Evolutionary conservation across 2,888 invertebrate species (phyloP).

Genomic region (Melinaea marsaeus): DNA sequence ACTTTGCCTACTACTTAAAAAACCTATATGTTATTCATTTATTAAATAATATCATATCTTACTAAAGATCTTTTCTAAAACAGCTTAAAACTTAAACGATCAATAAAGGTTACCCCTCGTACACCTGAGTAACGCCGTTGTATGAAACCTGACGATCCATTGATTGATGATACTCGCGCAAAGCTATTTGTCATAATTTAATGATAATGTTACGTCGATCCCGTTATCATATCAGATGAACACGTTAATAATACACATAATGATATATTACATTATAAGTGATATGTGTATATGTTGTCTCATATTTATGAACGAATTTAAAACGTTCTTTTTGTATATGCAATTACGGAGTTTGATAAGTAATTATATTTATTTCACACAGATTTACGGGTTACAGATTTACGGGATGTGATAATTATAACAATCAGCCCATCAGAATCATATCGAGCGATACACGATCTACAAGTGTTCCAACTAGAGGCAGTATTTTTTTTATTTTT

Average conservation of each 20-base stretch:
- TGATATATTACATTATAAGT: too few relatives aligned
- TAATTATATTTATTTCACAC: slow-evolving; percentile 51
- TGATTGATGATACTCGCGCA: slow-evolving; percentile 43
- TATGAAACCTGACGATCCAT: slow-evolving; percentile 33
- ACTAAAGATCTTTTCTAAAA: not conserved
- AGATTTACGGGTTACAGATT: slow-evolving; percentile 78
- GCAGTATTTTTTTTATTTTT: slow-evolving; percentile 41
- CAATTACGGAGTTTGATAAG: not conserved
- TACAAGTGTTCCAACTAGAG: slow-evolving; percentile 72
- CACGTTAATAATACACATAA: slow-evolving; percentile 17
- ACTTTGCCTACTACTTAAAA: too few relatives aligned
- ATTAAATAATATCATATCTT: too few relatives aligned
- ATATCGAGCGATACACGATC: slow-evolving; percentile 79
- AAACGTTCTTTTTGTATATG: too few relatives aligned
- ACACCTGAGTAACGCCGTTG: slow-evolving; percentile 29
- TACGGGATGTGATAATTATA: slow-evolving; percentile 77
- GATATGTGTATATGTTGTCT: too few relatives aligned
- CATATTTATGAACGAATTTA: too few relatives aligned
- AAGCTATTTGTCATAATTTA: slow-evolving; percentile 60
- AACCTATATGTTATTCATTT: too few relatives aligned
- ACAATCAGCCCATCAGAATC: slow-evolving; percentile 82
- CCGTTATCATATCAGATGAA: slow-evolving; percentile 24
- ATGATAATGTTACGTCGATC: slow-evolving; percentile 43
- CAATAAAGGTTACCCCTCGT: slow-evolving; percentile 11
- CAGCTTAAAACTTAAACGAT: not conserved